These are phyloP conservation scores for Riptortus pedestris DNA, from an alignment of 1,140 invertebrate species.

Conservation along the genomic window DNA sequence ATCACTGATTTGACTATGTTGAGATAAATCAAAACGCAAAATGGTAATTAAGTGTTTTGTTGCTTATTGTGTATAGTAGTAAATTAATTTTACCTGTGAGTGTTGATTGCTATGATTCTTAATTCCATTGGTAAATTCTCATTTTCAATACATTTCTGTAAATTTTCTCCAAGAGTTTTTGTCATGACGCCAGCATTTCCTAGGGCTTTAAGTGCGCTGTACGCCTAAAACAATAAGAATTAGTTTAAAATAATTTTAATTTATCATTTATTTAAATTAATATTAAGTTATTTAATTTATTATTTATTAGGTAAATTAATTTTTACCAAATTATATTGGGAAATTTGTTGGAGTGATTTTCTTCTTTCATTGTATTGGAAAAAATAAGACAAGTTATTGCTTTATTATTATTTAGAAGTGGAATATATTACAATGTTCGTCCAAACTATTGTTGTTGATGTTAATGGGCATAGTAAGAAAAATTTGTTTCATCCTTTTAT, in stretches of 20 bases:
- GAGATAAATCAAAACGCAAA: too few relatives aligned
- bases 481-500: too few relatives aligned
- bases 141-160: conserved; percentile 52
- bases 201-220: conserved; percentile 71
- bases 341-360: neutral
- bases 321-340: too few relatives aligned
- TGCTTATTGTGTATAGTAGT: too few relatives aligned
- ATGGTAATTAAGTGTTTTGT: too few relatives aligned
- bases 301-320: too few relatives aligned
- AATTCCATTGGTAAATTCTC: conserved; percentile 46
- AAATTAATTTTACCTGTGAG: conserved; percentile 48
- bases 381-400: neutral
- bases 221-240: conserved; percentile 43
- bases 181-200: conserved; percentile 74
- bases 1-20: too few relatives aligned
- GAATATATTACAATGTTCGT: too few relatives aligned
- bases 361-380: neutral
- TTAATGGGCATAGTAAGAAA: too few relatives aligned
- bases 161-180: conserved; percentile 42
- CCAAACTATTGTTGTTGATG: too few relatives aligned
- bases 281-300: too few relatives aligned
- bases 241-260: neutral
- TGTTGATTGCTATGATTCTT: conserved; percentile 57
- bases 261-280: too few relatives aligned
- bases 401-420: conserved; percentile 11